These are phyloP conservation scores for Melanostigma gelatinosum DNA, from an alignment of 2,113 vertebrate species.

Conservation along the genomic window DNA sequence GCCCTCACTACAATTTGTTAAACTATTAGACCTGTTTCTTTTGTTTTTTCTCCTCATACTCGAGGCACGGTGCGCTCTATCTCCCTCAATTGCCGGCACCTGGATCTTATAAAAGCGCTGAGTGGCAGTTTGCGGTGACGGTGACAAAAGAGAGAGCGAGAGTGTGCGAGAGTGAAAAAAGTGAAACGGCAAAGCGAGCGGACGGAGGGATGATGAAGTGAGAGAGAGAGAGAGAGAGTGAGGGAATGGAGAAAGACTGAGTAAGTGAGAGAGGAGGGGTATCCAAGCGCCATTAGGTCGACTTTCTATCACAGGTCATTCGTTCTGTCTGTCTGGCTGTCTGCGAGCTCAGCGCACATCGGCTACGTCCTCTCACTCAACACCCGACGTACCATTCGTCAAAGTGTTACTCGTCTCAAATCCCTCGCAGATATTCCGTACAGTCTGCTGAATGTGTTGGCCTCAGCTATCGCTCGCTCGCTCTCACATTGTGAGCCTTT, in stretches of 20 bases:
- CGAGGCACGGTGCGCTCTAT: conserved; percentile 32
- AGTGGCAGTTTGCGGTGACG: conserved; percentile 55
- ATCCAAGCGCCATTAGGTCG: conserved; percentile 65
- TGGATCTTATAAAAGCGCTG: conserved; percentile 72
- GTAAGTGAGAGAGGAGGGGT: conserved; percentile 74
- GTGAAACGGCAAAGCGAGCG: conserved; percentile 1
- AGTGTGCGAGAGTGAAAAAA: conserved; percentile 37
- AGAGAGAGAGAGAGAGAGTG: conserved; percentile 46
- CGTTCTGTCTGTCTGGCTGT: conserved; percentile 62
- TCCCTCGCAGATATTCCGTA: conserved; percentile 19
- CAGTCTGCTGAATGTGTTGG: not conserved
- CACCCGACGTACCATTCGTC: conserved; percentile 31
- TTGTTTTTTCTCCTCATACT: conserved; percentile 4
- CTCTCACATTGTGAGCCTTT: conserved; percentile 12
- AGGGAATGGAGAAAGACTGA: conserved; percentile 64
- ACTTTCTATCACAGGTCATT: conserved; percentile 64
- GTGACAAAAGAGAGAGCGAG: conserved; percentile 59
- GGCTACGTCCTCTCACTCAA: conserved; percentile 56
- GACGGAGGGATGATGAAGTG: conserved; percentile 65
- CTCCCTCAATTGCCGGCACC: conserved; percentile 63
- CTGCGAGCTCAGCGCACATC: conserved; percentile 40
- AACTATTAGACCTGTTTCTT: conserved; percentile 30
- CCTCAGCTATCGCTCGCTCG: not conserved
- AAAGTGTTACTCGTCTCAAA: conserved; percentile 9
- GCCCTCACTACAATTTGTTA: conserved; percentile 46